Percentiles rank a stretch among this genome's conserved stretches.
Evolutionary conservation across 1,140 invertebrate species (phyloP).

Genomic region (Condylostylus longicornis): DNA sequence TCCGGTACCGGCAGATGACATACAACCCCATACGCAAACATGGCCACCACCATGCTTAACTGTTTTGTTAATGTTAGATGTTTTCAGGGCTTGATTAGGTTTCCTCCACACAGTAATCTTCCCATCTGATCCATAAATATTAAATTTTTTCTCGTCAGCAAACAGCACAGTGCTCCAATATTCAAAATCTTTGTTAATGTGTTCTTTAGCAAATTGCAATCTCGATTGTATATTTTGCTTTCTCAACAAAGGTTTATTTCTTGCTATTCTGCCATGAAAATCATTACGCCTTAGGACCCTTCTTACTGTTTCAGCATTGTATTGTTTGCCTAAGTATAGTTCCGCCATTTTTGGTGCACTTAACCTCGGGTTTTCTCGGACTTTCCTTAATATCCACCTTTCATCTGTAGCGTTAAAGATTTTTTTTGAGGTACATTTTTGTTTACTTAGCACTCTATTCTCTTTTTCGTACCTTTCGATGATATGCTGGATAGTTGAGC

Average conservation of each 20-base stretch:
- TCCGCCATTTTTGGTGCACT: conserved; percentile 1
- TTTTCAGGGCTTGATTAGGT: too few species aligned
- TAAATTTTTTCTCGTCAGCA: conserved; percentile 17
- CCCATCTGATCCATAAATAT: conserved; percentile 10
- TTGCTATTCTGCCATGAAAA: conserved; percentile 1
- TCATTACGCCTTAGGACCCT: conserved; percentile 1
- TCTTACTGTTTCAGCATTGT: conserved; percentile 2
- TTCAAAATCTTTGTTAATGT: conserved; percentile 3
- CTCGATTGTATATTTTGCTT: conserved; percentile 3
- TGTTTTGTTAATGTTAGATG: conserved; percentile 17
- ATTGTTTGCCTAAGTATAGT: not conserved
- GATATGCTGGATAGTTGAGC: conserved; percentile 1
- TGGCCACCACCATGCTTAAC: conserved; percentile 26
- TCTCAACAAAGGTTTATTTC: conserved; percentile 3
- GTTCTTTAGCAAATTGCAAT: conserved; percentile 10
- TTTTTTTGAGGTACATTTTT: conserved; percentile 1
- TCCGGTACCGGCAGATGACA: conserved; percentile 16
- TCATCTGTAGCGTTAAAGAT: not conserved
- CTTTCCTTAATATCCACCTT: not conserved
- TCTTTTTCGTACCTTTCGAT: not conserved
- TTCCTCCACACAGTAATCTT: too few species aligned
- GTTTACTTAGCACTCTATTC: not conserved
- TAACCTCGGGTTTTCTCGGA: not conserved
- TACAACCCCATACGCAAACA: conserved; percentile 28
- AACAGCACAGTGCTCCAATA: conserved; percentile 12